phyloP scores from a whole-genome alignment of 2,888 invertebrate species.

The Acheta domesticus region DNA sequence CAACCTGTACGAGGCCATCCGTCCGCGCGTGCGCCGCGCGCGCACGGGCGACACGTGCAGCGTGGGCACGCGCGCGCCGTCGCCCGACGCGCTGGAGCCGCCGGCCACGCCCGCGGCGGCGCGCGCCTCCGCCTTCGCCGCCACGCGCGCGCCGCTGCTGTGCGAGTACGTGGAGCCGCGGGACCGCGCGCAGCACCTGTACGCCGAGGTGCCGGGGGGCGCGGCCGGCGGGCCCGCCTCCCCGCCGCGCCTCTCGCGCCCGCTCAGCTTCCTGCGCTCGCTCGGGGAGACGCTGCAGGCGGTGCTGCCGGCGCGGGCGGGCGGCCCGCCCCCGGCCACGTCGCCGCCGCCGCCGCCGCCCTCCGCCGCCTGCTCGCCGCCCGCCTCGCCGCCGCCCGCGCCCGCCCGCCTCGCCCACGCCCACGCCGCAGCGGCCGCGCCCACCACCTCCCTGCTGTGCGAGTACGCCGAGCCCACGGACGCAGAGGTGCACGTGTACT shows the following conservation, averaged over 20 bases:
- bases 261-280: constrained; percentile 59
- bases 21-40: constrained; percentile 25
- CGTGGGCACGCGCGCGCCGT: constrained; percentile 58
- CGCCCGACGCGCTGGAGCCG: constrained; percentile 56
- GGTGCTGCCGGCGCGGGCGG: constrained; percentile 40
- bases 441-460: constrained; percentile 44
- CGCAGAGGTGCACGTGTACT: constrained; percentile 53
- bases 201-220: constrained; percentile 58
- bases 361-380: constrained; percentile 51
- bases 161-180: constrained; percentile 52
- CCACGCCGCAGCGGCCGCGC: constrained; percentile 21
- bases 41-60: constrained; percentile 41
- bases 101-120: constrained; percentile 49
- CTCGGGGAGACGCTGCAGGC: constrained; percentile 55
- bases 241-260: constrained; percentile 45
- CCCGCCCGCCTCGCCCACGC: constrained; percentile 55
- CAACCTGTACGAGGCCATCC: constrained; percentile 59
- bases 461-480: constrained; percentile 58
- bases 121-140: constrained; percentile 33
- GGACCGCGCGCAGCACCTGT: constrained; percentile 53
- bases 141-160: constrained; percentile 36
- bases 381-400: constrained; percentile 52
- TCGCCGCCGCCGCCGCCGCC: constrained; percentile 27
- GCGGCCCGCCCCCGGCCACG: constrained; percentile 35
- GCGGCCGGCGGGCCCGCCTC: constrained; percentile 43